Conservation (phyloP, 2,888 invertebrate species). For the Chorisops tibialis region DNA sequence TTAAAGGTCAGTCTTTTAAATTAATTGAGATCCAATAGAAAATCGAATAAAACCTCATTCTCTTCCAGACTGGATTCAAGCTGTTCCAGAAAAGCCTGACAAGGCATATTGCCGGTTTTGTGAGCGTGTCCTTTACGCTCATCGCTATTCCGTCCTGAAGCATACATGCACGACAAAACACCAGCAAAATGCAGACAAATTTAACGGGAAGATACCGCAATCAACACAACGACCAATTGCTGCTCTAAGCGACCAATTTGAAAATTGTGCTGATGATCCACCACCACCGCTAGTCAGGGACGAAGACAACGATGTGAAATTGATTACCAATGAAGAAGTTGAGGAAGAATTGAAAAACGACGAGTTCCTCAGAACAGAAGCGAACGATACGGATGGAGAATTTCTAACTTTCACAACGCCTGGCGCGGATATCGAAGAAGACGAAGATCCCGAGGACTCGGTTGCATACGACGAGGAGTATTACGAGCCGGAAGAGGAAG, state of each 20-base stretch:
- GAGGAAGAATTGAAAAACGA: no score
- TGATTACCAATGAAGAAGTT: background rate
- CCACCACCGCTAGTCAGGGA: no score
- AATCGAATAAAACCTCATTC: background rate
- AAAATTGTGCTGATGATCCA: no score
- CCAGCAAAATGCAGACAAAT: constrained; percentile 49
- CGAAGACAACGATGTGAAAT: background rate
- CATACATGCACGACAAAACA: constrained; percentile 61
- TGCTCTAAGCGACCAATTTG: no score
- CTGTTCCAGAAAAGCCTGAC: constrained; percentile 55
- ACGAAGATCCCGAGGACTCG: background rate
- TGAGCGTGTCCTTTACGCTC: constrained; percentile 59
- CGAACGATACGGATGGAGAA: no score
- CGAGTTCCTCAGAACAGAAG: no score
- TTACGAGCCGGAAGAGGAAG: constrained; percentile 16
- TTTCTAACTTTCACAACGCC: no score
- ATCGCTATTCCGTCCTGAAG: constrained; percentile 58
- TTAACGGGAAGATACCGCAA: background rate
- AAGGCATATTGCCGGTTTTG: constrained; percentile 59
- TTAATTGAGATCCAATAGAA: background rate
- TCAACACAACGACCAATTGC: background rate
- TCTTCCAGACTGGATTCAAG: constrained; percentile 55
- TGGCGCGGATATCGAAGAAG: background rate
- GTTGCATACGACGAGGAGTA: constrained; percentile 10
- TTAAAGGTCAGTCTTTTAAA: constrained; percentile 13